Base-by-base conservation (phyloP, 1,140 invertebrate genomes). In the Ceratoteleas bidentatus region DNA sequence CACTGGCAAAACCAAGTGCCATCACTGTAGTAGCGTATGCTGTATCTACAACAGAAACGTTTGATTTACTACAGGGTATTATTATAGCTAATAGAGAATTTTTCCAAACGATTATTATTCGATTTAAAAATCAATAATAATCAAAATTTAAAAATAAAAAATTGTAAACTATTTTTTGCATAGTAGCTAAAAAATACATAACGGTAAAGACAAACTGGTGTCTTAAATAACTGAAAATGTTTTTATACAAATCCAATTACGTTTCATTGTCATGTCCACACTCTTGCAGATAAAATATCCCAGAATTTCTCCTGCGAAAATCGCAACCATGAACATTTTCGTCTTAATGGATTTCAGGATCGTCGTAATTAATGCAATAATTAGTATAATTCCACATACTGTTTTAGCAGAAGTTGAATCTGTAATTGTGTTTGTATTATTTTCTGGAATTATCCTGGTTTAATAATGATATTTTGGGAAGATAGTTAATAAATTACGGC, bases 281-380 rank as follows among this genome's bases (percentile, higher is more conserved):
- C 5, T 53, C 50, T 36, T 24, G 13, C 58, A 62, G 4, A 65
- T 5, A 32, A 65, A 13, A 7, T 54, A 45, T 33, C 50, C 62
- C 6, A 65, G 11, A 14, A 65, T 13, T 11, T 24, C 34, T 14
- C 62, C 62, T 0, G 62, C 36, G 10, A 43, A 43, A 65, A 43
- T 43, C 7, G 62, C 36, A 8, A 65, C 62, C 7, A 38, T 38
- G 54, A 65, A 65, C 62, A 65, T 65, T 54, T 65, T 65, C 5
- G 11, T 6, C n/a, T 65, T 65, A 11, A 54, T 54, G 7, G 5
- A 54, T 38, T 38, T 54, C 16, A 10, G 6, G 14, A 43, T 0
- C n/a, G 38, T 54, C 38, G 24, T 10, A 1, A 45, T 2, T 54
- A 34, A 4, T 65, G 36, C 61, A 13, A 53, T 6, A 5, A 64